Evolutionary conservation across 2,797 vertebrate species (phyloP), one percentile per base, ranked within the genome.

Genomic region (Thamnophis elegans): DNA sequence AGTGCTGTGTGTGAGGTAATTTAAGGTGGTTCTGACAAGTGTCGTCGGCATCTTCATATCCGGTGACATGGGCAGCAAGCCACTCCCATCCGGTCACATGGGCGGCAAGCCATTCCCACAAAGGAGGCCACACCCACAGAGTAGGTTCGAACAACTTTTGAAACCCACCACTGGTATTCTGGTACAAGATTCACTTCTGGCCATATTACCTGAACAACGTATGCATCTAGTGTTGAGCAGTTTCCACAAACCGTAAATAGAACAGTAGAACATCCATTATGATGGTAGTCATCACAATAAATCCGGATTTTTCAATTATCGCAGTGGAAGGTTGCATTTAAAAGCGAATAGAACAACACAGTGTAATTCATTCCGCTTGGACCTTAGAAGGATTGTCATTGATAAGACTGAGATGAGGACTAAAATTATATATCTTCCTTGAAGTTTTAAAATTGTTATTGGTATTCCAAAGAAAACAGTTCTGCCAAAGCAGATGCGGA

Each of bases 401-500:
- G 65, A 42, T 58, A 88, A 82, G 56, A 53, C n/a, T 42, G 42
- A 68, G 18, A 91, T 25, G 25, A 85, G 16, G 16, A 85, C 13
- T 91, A 14, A 59, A 56, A 47, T 62, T 91, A 88, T 90, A 6
- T 0, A 91, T 60, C 89, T 68, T 25, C 88, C 22, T 60, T 86
- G 89, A 87, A 16, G 0, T 82, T 47, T 82, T 25, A 3, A 32
- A 68, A 68, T 82, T 47, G 82, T 47, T 78, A 42, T 53, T 22
- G 10, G 7, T 86, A 91, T 85, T 55, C 53, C 51, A 91, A 2
- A 60, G 92, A 87, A 65, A 94, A 93, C 91, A 89, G 91, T 0
- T 0, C 95, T 96, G 93, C 65, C 85, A 91, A 90, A 59, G 28
- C 62, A 91, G 68, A 89, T 90, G 59, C 47, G 13, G 88, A 94